phyloP scores from a whole-genome alignment of 2,888 invertebrate species.

The Crematogaster levior region DNA sequence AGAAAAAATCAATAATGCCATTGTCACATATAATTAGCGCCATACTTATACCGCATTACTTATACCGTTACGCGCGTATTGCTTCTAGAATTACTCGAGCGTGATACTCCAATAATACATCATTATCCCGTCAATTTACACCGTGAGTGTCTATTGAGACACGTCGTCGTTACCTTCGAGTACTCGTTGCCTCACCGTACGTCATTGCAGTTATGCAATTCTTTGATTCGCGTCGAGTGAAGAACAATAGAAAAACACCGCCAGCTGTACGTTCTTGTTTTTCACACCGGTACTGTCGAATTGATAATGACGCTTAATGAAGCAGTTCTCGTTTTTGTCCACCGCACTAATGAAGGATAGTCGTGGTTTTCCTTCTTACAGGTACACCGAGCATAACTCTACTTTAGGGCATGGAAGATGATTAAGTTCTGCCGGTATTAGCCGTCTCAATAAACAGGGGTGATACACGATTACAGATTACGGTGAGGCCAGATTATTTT shows the following conservation, averaged over 20 bases:
- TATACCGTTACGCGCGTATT: constrained; percentile 31
- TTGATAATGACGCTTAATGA: constrained; percentile 22
- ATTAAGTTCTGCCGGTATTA: constrained; percentile 45
- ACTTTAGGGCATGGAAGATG: constrained; percentile 66
- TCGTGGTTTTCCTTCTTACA: constrained; percentile 38
- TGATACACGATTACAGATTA: constrained; percentile 49
- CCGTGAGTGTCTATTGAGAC: constrained; percentile 8
- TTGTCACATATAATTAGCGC: constrained; percentile 41
- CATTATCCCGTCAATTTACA: constrained; percentile 31
- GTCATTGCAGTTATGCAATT: constrained; percentile 28
- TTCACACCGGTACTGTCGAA: background rate
- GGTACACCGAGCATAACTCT: constrained; percentile 73
- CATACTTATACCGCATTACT: constrained; percentile 38
- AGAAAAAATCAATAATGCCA: constrained; percentile 49
- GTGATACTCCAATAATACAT: constrained; percentile 34
- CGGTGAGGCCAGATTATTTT: constrained; percentile 48
- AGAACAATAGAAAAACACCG: constrained; percentile 12
- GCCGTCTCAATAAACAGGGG: constrained; percentile 46
- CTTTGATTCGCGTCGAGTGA: background rate
- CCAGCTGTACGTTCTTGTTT: background rate
- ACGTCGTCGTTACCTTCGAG: background rate
- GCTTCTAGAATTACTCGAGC: constrained; percentile 46
- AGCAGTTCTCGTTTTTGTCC: constrained; percentile 10
- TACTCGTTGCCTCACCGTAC: constrained; percentile 2
- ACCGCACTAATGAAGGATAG: constrained; percentile 37